These are phyloP conservation scores for Hypercompe scribonia DNA, from an alignment of 2,888 invertebrate species.

Conservation along the genomic window DNA sequence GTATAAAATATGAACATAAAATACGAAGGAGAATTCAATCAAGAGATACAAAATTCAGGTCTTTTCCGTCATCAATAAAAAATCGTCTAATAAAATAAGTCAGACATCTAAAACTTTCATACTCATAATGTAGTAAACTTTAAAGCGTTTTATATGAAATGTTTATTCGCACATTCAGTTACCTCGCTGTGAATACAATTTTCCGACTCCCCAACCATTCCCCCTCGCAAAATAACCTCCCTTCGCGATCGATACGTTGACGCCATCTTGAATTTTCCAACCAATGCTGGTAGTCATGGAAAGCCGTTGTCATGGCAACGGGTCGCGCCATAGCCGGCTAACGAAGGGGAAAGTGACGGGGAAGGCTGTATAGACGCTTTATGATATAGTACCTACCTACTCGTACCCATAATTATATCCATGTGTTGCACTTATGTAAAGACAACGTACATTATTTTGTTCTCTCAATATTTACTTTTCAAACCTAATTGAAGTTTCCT, in stretches of 20 bases:
- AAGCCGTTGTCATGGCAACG: conserved; percentile 78
- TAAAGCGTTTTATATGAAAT: conserved; percentile 25
- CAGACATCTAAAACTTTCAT: neutral
- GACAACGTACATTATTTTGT: neutral
- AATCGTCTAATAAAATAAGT: neutral
- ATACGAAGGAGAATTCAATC: neutral
- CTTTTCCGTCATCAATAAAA: neutral
- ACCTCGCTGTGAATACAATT: conserved; percentile 63
- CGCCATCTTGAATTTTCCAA: conserved; percentile 86
- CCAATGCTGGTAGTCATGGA: conserved; percentile 84
- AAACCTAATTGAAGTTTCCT: neutral
- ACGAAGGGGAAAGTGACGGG: conserved; percentile 80
- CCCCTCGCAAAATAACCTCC: conserved; percentile 57
- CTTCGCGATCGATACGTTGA: conserved; percentile 75
- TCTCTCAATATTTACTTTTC: neutral
- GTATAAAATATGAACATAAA: neutral
- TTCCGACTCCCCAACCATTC: conserved; percentile 58
- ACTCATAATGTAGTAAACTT: conserved; percentile 7
- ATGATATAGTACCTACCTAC: conserved; percentile 35
- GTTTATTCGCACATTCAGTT: conserved; percentile 30
- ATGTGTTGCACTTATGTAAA: conserved; percentile 23
- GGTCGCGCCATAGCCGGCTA: conserved; percentile 56
- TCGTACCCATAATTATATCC: conserved; percentile 41
- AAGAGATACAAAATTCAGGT: neutral
- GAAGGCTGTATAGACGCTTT: conserved; percentile 67